Evolutionary conservation across 2,113 vertebrate genomes (phyloP).

Genomic region (Micromys minutus): DNA sequence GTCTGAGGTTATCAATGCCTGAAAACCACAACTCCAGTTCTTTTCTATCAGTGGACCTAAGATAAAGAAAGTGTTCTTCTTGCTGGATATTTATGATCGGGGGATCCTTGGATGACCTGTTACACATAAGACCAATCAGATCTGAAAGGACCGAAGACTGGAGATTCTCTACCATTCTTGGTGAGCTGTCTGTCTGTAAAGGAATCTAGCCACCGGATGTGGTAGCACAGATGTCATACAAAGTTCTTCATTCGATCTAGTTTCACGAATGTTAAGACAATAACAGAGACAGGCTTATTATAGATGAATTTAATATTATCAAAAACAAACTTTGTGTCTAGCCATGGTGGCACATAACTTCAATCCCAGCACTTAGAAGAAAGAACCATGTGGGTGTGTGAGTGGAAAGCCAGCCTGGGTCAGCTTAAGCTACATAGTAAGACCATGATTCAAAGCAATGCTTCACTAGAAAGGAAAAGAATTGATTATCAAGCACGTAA

Average conservation of each 20-base stretch:
- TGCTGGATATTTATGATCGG: neutral
- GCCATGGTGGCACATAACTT: neutral
- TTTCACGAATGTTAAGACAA: conserved; percentile 27
- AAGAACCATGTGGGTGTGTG: neutral
- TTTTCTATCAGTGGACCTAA: neutral
- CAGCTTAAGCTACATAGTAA: neutral
- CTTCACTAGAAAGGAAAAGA: neutral
- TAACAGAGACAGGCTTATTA: conserved; percentile 3
- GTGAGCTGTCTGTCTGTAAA: neutral
- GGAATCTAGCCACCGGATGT: neutral
- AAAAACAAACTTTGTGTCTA: neutral
- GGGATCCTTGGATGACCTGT: neutral
- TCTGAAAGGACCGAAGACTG: neutral
- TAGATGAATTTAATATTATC: conserved; percentile 19
- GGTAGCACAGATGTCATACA: neutral
- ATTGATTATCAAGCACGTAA: neutral
- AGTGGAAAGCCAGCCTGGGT: no score
- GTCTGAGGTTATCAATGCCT: neutral
- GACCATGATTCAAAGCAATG: neutral
- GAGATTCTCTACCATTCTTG: neutral
- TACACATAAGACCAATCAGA: neutral
- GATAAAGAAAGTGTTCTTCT: neutral
- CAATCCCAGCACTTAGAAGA: neutral
- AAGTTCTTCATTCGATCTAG: neutral
- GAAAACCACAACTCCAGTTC: neutral